A percentile compares a stretch with the other conserved stretches of the same genome.
Evolutionary conservation across 2,888 invertebrate genomes (phyloP).

Genomic region (Drosophila quinaria): DNA sequence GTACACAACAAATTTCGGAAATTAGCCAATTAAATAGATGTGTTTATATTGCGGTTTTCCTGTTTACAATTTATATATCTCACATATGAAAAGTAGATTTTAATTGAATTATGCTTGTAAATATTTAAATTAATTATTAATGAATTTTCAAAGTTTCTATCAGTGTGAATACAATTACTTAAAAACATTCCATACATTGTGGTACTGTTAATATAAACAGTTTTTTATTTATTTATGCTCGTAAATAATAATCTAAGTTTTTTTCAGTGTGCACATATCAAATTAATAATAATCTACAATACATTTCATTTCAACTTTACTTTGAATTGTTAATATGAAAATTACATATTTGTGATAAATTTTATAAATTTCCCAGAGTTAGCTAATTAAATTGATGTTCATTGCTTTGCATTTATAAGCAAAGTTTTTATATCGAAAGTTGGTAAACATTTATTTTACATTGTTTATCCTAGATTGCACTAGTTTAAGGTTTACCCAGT

Average conservation of each 20-base stretch:
- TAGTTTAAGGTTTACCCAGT: not conserved
- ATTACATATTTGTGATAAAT: no score
- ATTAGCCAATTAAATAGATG: conserved; percentile 1
- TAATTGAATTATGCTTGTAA: not conserved
- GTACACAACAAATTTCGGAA: not conserved
- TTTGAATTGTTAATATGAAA: no score
- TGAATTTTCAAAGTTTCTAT: not conserved
- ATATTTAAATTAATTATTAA: not conserved
- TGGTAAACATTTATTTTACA: not conserved
- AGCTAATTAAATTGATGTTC: not conserved
- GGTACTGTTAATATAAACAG: no score
- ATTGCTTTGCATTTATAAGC: not conserved
- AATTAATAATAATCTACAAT: no score
- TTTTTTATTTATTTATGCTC: no score
- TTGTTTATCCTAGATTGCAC: not conserved
- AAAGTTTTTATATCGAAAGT: not conserved
- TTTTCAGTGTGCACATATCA: not conserved
- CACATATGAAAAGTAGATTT: no score
- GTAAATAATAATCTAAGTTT: not conserved
- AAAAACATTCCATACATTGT: no score
- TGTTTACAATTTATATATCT: not conserved
- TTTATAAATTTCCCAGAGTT: not conserved
- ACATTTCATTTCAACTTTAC: no score
- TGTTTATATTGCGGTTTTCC: not conserved
- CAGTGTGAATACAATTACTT: not conserved